Percentiles rank a stretch among this genome's conserved stretches.
These are phyloP conservation scores for Discoglossus pictus DNA, from an alignment of 2,797 vertebrate species.

Conservation along the genomic window DNA sequence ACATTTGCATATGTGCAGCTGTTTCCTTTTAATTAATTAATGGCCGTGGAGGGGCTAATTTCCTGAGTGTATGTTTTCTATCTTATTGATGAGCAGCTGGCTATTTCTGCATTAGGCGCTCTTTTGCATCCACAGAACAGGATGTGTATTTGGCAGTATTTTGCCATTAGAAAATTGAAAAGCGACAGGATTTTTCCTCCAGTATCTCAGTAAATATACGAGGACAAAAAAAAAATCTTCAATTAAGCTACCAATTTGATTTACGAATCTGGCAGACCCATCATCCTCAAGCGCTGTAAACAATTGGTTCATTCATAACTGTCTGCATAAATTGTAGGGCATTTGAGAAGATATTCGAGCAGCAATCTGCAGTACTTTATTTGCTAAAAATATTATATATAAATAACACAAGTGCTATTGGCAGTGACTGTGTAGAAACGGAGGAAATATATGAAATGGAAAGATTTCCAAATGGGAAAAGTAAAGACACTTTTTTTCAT, in stretches of 20 bases:
- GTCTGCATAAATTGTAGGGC: constrained; percentile 5
- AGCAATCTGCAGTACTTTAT: constrained; percentile 5
- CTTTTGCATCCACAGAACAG: constrained; percentile 31
- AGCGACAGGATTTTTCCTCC: background rate
- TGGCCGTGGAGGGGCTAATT: constrained; percentile 34
- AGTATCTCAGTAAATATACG: constrained; percentile 5
- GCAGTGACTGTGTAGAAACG: too few relatives aligned
- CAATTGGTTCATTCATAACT: constrained; percentile 7
- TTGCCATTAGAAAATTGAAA: constrained; percentile 44
- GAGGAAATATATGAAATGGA: too few relatives aligned
- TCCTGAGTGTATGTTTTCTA: constrained; percentile 33
- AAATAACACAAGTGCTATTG: too few relatives aligned
- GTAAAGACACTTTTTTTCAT: too few relatives aligned
- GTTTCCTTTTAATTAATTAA: constrained; percentile 44
- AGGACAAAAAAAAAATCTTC: constrained; percentile 12
- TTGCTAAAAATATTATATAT: background rate
- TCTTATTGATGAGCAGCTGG: constrained; percentile 38
- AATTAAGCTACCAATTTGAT: constrained; percentile 17
- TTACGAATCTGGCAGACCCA: background rate
- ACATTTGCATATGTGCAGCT: constrained; percentile 38
- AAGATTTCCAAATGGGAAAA: too few relatives aligned
- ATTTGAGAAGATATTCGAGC: background rate
- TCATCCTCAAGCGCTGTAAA: background rate
- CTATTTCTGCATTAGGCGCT: constrained; percentile 22
- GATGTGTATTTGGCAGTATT: constrained; percentile 37